A percentile compares a stretch with the other conserved stretches of the same genome.
Conservation (phyloP, 2,797 vertebrate species). For the Hipposideros larvatus region DNA sequence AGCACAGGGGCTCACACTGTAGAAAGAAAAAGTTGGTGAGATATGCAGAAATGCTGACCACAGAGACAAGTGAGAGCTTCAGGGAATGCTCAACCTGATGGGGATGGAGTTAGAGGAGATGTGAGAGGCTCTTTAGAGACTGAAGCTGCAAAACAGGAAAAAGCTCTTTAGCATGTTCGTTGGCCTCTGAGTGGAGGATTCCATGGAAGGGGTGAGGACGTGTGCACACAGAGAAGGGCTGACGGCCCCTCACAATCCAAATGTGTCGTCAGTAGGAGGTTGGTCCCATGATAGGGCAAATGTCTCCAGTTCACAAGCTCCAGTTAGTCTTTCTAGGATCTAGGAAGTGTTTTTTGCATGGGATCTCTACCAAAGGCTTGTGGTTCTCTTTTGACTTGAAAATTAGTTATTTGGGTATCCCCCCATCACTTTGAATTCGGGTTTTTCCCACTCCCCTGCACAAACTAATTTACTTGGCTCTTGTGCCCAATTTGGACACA, state of each 20-base stretch:
- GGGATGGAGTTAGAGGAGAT: background rate
- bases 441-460: background rate
- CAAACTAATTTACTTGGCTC: background rate
- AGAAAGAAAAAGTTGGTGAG: background rate
- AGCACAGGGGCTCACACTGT: background rate
- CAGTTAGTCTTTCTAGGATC: background rate
- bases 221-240: background rate
- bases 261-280: background rate
- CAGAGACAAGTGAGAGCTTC: background rate
- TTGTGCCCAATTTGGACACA: background rate
- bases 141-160: background rate
- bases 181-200: background rate
- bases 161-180: background rate
- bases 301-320: background rate
- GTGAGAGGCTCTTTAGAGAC: background rate
- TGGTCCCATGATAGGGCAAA: background rate
- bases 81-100: background rate
- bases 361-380: background rate
- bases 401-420: background rate
- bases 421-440: background rate
- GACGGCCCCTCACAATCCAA: background rate
- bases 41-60: background rate
- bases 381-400: slow-evolving; percentile 36
- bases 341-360: background rate
- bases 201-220: fast-evolving